phyloP scores from a whole-genome alignment of 2,797 vertebrate genomes.

The Galaxias olidus region DNA sequence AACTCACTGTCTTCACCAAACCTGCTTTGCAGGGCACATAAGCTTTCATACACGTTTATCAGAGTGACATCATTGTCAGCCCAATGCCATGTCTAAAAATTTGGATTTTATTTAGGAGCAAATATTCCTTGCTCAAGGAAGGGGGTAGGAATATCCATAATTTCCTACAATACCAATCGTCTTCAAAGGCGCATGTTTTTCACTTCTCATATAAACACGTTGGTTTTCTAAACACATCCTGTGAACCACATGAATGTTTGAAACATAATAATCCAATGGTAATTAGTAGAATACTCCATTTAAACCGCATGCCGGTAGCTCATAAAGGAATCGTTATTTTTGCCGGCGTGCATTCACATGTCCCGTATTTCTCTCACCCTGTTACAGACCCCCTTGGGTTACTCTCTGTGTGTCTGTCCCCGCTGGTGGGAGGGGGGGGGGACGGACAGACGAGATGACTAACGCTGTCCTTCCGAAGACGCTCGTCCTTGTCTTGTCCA shows the following conservation, averaged over 20 bases:
- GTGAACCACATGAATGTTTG: conserved; percentile 39
- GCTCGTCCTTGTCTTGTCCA: conserved; percentile 22
- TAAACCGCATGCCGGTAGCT: conserved; percentile 29
- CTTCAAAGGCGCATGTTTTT: conserved; percentile 55
- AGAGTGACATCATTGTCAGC: conserved; percentile 70
- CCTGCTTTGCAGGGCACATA: conserved; percentile 60
- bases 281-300: conserved; percentile 52
- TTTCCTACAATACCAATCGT: conserved; percentile 49
- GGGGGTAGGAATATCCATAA: conserved; percentile 38
- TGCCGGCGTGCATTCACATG: too few relatives aligned
- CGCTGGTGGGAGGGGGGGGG: too few relatives aligned
- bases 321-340: conserved; percentile 23
- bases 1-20: conserved; percentile 68
- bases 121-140: conserved; percentile 48
- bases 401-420: background rate
- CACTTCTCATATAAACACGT: background rate
- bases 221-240: conserved; percentile 16
- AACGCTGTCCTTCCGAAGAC: conserved; percentile 9
- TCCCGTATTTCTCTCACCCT: too few relatives aligned
- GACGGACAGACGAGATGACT: too few relatives aligned
- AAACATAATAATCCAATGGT: conserved; percentile 49
- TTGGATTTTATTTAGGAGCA: conserved; percentile 55
- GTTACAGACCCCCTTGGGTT: too few relatives aligned
- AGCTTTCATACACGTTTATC: conserved; percentile 65
- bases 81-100: conserved; percentile 64